Conservation (phyloP, 1,140 invertebrate genomes). For the Drosophila tropicalis region DNA sequence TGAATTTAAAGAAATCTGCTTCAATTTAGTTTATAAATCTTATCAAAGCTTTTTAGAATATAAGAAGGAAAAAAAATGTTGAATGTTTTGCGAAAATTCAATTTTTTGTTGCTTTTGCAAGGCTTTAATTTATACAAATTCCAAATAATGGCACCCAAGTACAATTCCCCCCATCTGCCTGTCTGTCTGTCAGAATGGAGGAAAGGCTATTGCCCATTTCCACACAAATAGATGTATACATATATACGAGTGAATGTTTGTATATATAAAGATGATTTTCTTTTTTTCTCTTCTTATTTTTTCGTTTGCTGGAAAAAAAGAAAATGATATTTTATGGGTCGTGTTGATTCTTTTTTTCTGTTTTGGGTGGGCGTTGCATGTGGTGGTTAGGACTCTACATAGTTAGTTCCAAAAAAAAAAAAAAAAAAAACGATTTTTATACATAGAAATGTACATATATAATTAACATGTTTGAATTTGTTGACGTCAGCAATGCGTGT, state of each 20-base stretch:
- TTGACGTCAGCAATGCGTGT: constrained; percentile 63
- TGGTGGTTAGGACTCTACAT: constrained; percentile 24
- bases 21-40: constrained; percentile 3
- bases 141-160: constrained; percentile 22
- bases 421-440: constrained; percentile 39
- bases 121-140: constrained; percentile 18
- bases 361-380: constrained; percentile 54
- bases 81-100: not conserved
- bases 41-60: not conserved
- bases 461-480: constrained; percentile 46
- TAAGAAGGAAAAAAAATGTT: too few relatives aligned
- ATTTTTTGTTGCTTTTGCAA: constrained; percentile 2
- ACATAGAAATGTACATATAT: not conserved
- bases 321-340: constrained; percentile 38
- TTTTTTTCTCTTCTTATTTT: not conserved
- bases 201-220: constrained; percentile 19
- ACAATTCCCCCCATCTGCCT: constrained; percentile 16
- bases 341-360: not conserved
- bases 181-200: not conserved
- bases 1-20: not conserved
- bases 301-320: constrained; percentile 50
- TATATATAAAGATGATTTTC: constrained; percentile 1
- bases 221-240: not conserved
- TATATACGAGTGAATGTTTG: constrained; percentile 26
- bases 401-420: constrained; percentile 63